phyloP scores from a whole-genome alignment of 2,113 vertebrate genomes.

The Hirundichthys speculiger region DNA sequence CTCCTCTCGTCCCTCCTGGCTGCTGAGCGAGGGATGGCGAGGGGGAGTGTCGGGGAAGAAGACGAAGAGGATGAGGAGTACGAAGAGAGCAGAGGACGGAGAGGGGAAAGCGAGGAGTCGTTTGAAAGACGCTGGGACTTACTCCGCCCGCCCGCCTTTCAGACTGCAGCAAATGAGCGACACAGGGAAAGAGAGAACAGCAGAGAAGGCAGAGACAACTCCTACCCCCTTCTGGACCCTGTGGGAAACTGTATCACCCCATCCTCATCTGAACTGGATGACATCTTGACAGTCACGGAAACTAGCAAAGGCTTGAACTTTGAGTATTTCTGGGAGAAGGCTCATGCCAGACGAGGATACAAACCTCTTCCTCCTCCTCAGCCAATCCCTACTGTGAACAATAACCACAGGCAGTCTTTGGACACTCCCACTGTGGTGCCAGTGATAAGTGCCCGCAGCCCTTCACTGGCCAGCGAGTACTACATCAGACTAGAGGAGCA shows the following conservation, averaged over 20 bases:
- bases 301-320: conserved; percentile 93
- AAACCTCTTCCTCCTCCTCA: conserved; percentile 82
- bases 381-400: conserved; percentile 78
- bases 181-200: conserved; percentile 73
- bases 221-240: conserved; percentile 87
- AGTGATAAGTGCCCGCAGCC: conserved; percentile 92
- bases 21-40: conserved; percentile 72
- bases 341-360: conserved; percentile 85
- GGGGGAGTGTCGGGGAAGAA: conserved; percentile 69
- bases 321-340: conserved; percentile 94
- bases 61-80: conserved; percentile 81
- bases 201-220: conserved; percentile 75
- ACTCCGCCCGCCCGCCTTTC: conserved; percentile 84
- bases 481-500: conserved; percentile 93
- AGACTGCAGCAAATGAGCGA: conserved; percentile 70
- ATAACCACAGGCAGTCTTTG: conserved; percentile 84
- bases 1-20: conserved; percentile 90
- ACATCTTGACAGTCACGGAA: conserved; percentile 91
- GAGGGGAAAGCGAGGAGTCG: conserved; percentile 83
- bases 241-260: conserved; percentile 77
- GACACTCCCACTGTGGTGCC: conserved; percentile 92
- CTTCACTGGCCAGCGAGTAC: conserved; percentile 91
- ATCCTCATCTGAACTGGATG: conserved; percentile 85
- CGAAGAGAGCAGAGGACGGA: conserved; percentile 71
- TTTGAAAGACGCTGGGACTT: conserved; percentile 91